A percentile compares a stretch with the other conserved stretches of the same genome.
Conservation (phyloP, 2,113 vertebrate species). For the Sorex araneus region DNA sequence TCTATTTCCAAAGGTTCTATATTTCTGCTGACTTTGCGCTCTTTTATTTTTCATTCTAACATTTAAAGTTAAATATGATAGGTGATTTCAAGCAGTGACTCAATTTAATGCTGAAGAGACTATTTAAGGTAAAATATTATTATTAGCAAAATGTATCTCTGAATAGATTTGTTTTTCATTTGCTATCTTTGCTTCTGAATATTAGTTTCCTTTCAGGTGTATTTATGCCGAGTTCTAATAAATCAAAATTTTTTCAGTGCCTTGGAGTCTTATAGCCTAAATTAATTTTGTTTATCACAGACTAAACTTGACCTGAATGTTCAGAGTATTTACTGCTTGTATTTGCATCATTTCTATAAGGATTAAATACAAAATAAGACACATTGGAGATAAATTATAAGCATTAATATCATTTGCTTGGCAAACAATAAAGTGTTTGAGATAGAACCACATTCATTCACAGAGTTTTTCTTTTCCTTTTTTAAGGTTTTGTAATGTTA, state of each 20-base stretch:
- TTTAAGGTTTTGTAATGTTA: slow-evolving; percentile 24
- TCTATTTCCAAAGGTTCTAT: background rate
- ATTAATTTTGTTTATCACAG: slow-evolving; percentile 61
- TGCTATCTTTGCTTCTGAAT: slow-evolving; percentile 29
- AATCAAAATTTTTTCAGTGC: slow-evolving; percentile 31
- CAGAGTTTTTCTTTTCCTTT: background rate
- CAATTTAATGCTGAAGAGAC: slow-evolving; percentile 32
- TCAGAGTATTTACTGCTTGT: slow-evolving; percentile 24
- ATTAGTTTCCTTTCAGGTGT: slow-evolving; percentile 30
- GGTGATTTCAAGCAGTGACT: background rate
- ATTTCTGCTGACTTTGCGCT: slow-evolving; percentile 49
- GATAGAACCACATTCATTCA: background rate
- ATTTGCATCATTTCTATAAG: slow-evolving; percentile 53
- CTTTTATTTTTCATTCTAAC: background rate
- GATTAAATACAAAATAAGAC: slow-evolving; percentile 29
- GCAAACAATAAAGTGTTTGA: slow-evolving; percentile 44
- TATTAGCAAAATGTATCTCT: background rate
- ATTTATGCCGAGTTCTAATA: slow-evolving; percentile 60
- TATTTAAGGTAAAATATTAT: background rate
- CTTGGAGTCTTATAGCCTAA: slow-evolving; percentile 53
- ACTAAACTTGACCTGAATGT: slow-evolving; percentile 31
- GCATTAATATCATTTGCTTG: slow-evolving; percentile 17
- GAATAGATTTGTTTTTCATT: slow-evolving; percentile 47
- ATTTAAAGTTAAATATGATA: slow-evolving; percentile 42
- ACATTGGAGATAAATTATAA: background rate